phyloP scores from a whole-genome alignment of 2,888 invertebrate species.

The Candidula unifasciata region DNA sequence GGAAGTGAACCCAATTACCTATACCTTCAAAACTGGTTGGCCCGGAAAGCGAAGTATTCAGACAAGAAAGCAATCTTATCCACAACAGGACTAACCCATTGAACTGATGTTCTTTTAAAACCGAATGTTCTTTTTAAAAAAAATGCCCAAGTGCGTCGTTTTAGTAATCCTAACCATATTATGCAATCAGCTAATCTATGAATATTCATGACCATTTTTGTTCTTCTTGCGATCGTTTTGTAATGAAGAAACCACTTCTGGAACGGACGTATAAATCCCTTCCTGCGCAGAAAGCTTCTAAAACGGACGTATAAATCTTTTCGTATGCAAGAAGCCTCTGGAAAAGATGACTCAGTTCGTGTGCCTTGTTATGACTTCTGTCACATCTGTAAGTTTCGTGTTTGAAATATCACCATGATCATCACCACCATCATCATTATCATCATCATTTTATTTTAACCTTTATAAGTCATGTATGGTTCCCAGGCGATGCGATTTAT shows the following conservation, averaged over 20 bases:
- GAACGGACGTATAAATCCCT: not conserved
- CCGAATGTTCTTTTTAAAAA: not conserved
- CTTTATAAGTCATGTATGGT: too few relatives aligned
- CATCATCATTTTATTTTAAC: too few relatives aligned
- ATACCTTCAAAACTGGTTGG: constrained; percentile 20
- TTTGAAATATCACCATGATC: too few relatives aligned
- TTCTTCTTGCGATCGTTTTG: not conserved
- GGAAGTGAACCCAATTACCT: constrained; percentile 51
- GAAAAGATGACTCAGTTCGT: too few relatives aligned
- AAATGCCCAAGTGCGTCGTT: not conserved
- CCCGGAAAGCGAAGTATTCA: not conserved
- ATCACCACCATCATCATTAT: too few relatives aligned
- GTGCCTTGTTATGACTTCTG: too few relatives aligned
- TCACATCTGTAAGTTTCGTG: too few relatives aligned
- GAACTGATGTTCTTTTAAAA: constrained; percentile 21
- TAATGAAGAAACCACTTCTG: not conserved
- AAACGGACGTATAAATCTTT: not conserved
- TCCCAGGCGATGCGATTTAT: too few relatives aligned
- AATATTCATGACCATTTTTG: constrained; percentile 28
- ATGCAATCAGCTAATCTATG: constrained; percentile 30
- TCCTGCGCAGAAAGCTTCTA: not conserved
- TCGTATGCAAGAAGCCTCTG: not conserved
- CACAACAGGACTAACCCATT: constrained; percentile 23
- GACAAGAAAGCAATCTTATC: not conserved
- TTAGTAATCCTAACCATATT: constrained; percentile 14